A percentile compares a stretch with the other conserved stretches of the same genome.
phyloP scores from a whole-genome alignment of 1,140 invertebrate genomes.

The Cotesia typhae region DNA sequence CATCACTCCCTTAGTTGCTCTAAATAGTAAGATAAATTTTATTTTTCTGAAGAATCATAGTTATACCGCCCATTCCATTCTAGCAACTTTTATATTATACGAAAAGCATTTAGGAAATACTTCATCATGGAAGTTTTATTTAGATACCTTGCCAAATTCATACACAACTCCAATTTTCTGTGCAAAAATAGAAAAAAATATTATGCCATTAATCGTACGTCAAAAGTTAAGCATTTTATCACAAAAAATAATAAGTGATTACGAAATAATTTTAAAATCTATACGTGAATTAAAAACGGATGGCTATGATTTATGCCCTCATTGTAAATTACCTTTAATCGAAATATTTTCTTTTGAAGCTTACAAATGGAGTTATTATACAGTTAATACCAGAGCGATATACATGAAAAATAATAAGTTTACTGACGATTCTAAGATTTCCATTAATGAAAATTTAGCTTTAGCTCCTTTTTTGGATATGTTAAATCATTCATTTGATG shows the following conservation, averaged over 20 bases:
- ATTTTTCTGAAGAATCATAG: conserved; percentile 60
- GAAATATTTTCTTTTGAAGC: conserved; percentile 59
- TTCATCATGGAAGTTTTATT: conserved; percentile 67
- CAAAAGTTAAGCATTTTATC: conserved; percentile 40
- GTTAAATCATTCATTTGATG: conserved; percentile 75
- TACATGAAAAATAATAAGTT: conserved; percentile 63
- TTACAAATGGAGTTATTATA: conserved; percentile 73
- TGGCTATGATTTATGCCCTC: conserved; percentile 53
- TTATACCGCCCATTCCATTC: conserved; percentile 65
- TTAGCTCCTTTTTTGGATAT: conserved; percentile 82
- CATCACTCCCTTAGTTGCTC: conserved; percentile 67
- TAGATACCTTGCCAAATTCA: conserved; percentile 68
- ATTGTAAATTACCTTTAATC: conserved; percentile 58
- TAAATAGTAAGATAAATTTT: conserved; percentile 59
- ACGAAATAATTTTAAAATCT: conserved; percentile 44
- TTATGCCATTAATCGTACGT: conserved; percentile 49
- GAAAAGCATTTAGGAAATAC: conserved; percentile 61
- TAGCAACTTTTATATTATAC: conserved; percentile 72
- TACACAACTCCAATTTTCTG: conserved; percentile 68
- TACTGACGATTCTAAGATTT: conserved; percentile 54
- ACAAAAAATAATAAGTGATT: conserved; percentile 46
- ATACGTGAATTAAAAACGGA: conserved; percentile 58
- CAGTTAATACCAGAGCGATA: conserved; percentile 81
- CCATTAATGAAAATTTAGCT: conserved; percentile 70
- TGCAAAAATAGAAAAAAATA: conserved; percentile 53